Conservation (phyloP, 1,140 invertebrate genomes). For the Ceratina calcarata region DNA sequence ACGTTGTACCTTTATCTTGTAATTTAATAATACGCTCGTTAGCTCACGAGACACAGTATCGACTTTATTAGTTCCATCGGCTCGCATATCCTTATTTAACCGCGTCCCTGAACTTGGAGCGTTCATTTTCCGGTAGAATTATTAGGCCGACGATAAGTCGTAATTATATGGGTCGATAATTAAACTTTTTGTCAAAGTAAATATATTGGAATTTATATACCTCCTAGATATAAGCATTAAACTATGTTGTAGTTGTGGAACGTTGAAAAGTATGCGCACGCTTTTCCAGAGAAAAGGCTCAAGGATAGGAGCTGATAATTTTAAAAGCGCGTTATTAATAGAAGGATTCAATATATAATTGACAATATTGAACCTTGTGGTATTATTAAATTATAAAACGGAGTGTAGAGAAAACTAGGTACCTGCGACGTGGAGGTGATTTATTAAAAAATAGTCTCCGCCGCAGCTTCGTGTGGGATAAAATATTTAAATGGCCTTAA, state of each 20-base stretch:
- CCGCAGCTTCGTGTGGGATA: no score
- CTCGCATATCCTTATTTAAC: conserved; percentile 33
- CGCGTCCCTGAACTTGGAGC: conserved; percentile 37
- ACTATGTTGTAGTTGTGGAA: neutral
- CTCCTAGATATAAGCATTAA: neutral
- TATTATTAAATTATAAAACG: neutral
- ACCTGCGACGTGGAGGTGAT: neutral
- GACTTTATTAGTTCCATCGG: conserved; percentile 34
- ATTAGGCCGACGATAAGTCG: conserved; percentile 16
- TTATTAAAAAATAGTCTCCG: neutral
- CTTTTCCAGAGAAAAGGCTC: neutral
- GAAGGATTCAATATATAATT: neutral
- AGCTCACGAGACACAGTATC: conserved; percentile 21
- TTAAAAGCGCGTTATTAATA: conserved; percentile 4
- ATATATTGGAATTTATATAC: no score
- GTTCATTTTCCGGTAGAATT: conserved; percentile 39
- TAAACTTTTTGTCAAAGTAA: conserved; percentile 21
- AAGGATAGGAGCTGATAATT: neutral
- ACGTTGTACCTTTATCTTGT: neutral
- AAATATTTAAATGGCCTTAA: no score
- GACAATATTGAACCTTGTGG: neutral
- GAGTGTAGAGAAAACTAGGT: neutral
- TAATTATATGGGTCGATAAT: conserved; percentile 35
- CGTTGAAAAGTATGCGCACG: neutral
- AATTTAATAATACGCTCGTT: conserved; percentile 5